Conservation (phyloP, 37 sponge, comb jelly and placozoan genomes). For the Ianthella basta region DNA sequence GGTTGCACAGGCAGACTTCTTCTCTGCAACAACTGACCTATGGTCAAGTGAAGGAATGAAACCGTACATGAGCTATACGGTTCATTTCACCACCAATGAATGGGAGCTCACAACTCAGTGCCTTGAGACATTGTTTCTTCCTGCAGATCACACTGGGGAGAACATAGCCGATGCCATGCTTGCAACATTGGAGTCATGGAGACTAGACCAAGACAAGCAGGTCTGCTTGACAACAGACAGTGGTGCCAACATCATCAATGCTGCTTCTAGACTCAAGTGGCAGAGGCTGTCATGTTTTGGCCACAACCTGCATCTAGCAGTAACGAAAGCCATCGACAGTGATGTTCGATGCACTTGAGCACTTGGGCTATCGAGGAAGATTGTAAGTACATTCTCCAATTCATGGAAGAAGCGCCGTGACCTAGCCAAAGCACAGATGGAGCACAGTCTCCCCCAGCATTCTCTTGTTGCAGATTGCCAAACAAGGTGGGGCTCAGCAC, state of each 20-base stretch:
- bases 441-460: slow-evolving; percentile 33
- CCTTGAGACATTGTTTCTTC: slow-evolving; percentile 35
- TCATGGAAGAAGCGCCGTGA: slow-evolving; percentile 38
- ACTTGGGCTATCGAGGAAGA: slow-evolving; percentile 14
- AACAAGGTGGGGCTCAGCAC: background rate
- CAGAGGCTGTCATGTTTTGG: slow-evolving; percentile 40
- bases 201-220: slow-evolving; percentile 11
- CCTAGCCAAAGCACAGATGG: slow-evolving; percentile 11
- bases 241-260: slow-evolving; percentile 36
- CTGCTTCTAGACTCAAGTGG: slow-evolving; percentile 15
- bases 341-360: slow-evolving; percentile 13
- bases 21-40: slow-evolving; percentile 49
- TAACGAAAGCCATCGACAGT: slow-evolving; percentile 26
- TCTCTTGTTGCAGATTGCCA: background rate
- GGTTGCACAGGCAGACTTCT: background rate
- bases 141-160: slow-evolving; percentile 46
- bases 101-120: slow-evolving; percentile 14
- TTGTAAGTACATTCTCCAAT: slow-evolving; percentile 36
- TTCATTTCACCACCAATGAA: slow-evolving; percentile 28
- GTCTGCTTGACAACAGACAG: slow-evolving; percentile 51
- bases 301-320: slow-evolving; percentile 47
- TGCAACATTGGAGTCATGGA: slow-evolving; percentile 30
- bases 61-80: slow-evolving; percentile 41
- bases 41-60: slow-evolving; percentile 42
- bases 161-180: slow-evolving; percentile 39